Conservation (phyloP, 2,888 invertebrate genomes). For the Exocentrus adspersus region DNA sequence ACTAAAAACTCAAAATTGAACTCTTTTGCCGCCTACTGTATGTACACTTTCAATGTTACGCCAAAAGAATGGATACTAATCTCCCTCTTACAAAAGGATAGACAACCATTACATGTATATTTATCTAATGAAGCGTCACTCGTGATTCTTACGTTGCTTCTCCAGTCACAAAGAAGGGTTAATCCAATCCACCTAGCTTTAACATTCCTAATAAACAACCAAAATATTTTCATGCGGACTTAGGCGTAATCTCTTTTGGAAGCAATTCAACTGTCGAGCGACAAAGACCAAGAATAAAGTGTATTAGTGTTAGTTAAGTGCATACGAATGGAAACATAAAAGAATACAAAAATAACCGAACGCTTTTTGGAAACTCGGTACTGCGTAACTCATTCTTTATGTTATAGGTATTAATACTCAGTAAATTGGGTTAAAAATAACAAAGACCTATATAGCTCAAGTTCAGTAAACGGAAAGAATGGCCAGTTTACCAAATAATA, state of each 20-base stretch:
- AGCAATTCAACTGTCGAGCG: slow-evolving; percentile 33
- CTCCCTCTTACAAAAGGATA: not conserved
- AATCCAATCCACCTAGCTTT: slow-evolving; percentile 48
- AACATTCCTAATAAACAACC: slow-evolving; percentile 41
- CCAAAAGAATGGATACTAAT: slow-evolving; percentile 5
- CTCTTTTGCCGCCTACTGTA: too few species aligned
- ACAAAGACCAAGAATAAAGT: slow-evolving; percentile 30
- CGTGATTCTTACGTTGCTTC: slow-evolving; percentile 1
- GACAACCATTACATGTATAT: slow-evolving; percentile 9
- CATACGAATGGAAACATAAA: slow-evolving; percentile 34
- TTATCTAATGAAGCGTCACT: slow-evolving; percentile 17
- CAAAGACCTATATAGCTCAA: not conserved
- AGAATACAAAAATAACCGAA: slow-evolving; percentile 33
- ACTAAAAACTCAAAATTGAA: too few species aligned
- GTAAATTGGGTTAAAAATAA: slow-evolving; percentile 24
- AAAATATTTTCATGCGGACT: slow-evolving; percentile 41
- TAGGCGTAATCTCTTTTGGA: slow-evolving; percentile 29
- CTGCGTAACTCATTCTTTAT: slow-evolving; percentile 38
- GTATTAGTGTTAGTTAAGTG: slow-evolving; percentile 36
- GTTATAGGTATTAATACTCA: slow-evolving; percentile 16
- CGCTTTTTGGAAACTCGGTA: slow-evolving; percentile 31
- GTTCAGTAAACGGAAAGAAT: not conserved
- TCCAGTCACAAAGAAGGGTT: slow-evolving; percentile 42
- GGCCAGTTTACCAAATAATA: not conserved
- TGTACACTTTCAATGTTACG: not conserved